phyloP scores from a whole-genome alignment of 53 echinoderm and acorn worm species.

The Mesocentrotus franciscanus region DNA sequence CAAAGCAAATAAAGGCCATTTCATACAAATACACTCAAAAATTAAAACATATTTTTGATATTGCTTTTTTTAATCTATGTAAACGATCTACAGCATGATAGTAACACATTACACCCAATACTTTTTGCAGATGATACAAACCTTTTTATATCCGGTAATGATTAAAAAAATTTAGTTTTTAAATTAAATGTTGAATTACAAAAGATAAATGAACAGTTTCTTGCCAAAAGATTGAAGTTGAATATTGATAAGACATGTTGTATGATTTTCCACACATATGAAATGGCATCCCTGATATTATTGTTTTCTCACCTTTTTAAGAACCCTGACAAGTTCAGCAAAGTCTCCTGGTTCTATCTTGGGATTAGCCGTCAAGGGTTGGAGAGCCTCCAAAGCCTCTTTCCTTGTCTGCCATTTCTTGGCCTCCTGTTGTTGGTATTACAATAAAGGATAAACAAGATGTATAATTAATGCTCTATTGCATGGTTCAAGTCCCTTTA shows the following conservation, averaged over 20 bases:
- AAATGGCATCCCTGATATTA: no score
- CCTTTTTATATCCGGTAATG: background rate
- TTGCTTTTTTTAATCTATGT: no score
- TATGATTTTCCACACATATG: background rate
- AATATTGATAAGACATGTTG: background rate
- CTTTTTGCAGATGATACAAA: background rate
- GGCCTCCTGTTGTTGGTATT: slow-evolving; percentile 76
- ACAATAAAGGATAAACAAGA: background rate
- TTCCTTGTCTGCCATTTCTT: slow-evolving; percentile 98
- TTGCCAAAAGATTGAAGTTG: background rate
- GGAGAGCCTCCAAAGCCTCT: slow-evolving; percentile 83
- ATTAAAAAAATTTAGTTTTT: background rate
- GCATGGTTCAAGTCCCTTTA: no score
- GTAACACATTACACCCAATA: no score
- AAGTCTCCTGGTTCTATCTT: slow-evolving; percentile 94
- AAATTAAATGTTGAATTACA: background rate
- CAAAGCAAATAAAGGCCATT: no score
- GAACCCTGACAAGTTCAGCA: slow-evolving; percentile 83
- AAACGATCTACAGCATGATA: no score
- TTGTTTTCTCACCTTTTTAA: slow-evolving; percentile 80
- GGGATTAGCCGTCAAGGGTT: slow-evolving; percentile 82
- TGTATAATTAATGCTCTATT: background rate
- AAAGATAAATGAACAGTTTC: background rate
- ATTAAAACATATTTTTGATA: no score
- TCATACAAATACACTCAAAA: no score